Percentiles rank a stretch among this genome's conserved stretches.
These are phyloP conservation scores for Paralichthys olivaceus DNA, from an alignment of 2,113 vertebrate species.

Conservation along the genomic window DNA sequence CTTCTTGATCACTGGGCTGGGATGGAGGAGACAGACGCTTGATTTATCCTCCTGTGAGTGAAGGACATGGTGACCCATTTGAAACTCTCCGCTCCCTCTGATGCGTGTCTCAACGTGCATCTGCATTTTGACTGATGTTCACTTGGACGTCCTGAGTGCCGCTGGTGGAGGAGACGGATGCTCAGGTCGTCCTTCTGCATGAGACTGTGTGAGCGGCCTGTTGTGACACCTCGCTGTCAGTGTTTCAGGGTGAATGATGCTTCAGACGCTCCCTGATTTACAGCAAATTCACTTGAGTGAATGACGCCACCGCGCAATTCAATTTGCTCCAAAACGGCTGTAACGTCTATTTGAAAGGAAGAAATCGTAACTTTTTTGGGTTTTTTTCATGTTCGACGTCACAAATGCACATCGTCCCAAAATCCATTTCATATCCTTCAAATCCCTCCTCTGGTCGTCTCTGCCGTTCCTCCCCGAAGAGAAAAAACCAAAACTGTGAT, in stretches of 20 bases:
- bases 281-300: background rate
- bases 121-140: constrained; percentile 34
- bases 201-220: constrained; percentile 27
- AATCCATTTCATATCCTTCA: background rate
- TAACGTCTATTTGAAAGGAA: background rate
- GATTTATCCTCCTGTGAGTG: constrained; percentile 67
- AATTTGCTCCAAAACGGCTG: constrained; percentile 20
- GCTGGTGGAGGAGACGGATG: background rate
- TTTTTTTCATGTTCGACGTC: no score
- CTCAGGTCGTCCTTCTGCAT: constrained; percentile 35
- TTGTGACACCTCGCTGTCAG: constrained; percentile 61
- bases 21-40: constrained; percentile 34
- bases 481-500: constrained; percentile 10
- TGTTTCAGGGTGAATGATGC: constrained; percentile 42
- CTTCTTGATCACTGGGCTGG: constrained; percentile 59
- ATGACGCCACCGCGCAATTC: background rate
- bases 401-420: no score
- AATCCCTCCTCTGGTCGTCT: constrained; percentile 1
- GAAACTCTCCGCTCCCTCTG: constrained; percentile 34
- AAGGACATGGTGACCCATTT: constrained; percentile 70
- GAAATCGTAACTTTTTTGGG: no score
- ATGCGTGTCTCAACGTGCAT: background rate
- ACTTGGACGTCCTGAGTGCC: constrained; percentile 15
- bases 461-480: constrained; percentile 10
- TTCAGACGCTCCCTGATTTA: constrained; percentile 24